Percentiles rank a stretch among this genome's conserved stretches.
Evolutionary conservation across 2,888 invertebrate species (phyloP).

Genomic region (Diogma glabrata): DNA sequence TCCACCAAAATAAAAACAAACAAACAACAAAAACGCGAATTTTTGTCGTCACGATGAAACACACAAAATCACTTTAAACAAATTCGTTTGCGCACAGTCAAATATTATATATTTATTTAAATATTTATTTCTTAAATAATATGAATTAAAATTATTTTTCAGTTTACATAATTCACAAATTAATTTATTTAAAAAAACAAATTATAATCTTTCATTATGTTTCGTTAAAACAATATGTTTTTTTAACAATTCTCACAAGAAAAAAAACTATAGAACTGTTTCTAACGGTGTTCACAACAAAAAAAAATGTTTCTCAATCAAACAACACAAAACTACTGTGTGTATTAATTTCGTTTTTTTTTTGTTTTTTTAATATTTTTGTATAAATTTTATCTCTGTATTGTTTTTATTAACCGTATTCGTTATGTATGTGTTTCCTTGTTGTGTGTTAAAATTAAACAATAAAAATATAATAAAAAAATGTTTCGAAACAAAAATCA

Average conservation of each 20-base stretch:
- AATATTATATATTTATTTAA: neutral
- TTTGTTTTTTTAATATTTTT: no score
- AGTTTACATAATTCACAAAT: no score
- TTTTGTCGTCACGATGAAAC: neutral
- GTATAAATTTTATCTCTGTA: no score
- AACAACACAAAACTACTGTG: no score
- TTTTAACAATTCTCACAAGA: no score
- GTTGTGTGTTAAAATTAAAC: slow-evolving; percentile 8
- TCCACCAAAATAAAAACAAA: neutral
- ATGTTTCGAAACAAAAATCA: slow-evolving; percentile 6
- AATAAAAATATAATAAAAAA: neutral
- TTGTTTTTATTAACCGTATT: no score
- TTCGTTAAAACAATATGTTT: no score
- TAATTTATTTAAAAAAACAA: neutral
- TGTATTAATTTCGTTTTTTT: no score
- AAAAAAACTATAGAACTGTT: no score
- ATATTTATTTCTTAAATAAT: neutral
- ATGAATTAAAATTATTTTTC: neutral
- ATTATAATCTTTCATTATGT: no score
- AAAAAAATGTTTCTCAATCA: no score
- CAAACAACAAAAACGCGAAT: neutral
- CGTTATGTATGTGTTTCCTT: slow-evolving; percentile 5
- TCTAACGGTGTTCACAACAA: no score
- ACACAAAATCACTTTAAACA: neutral
- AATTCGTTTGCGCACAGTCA: slow-evolving; percentile 5